phyloP scores from a whole-genome alignment of 2,113 vertebrate genomes.

The Poecilia latipinna region DNA sequence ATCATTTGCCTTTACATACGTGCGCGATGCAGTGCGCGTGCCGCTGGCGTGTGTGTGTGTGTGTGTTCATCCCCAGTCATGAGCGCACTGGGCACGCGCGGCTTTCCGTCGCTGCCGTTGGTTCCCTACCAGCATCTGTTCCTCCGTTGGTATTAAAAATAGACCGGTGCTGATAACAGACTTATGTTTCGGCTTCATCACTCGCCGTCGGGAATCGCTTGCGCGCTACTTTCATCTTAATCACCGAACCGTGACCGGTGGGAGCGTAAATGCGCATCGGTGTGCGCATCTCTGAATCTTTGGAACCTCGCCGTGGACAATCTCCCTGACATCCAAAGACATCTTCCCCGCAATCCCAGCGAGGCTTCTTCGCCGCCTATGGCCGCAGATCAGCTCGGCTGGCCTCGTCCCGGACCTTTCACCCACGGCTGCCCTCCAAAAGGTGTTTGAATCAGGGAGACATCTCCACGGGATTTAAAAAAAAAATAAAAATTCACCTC shows the following conservation, averaged over 20 bases:
- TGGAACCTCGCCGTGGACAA: conserved; percentile 67
- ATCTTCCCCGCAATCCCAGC: conserved; percentile 71
- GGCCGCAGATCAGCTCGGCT: conserved; percentile 70
- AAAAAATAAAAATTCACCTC: neutral
- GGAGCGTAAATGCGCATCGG: conserved; percentile 70
- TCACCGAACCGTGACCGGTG: conserved; percentile 45
- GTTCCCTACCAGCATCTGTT: conserved; percentile 61
- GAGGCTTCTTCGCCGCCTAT: conserved; percentile 65
- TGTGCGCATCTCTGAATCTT: conserved; percentile 78
- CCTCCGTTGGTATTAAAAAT: conserved; percentile 53
- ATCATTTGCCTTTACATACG: conserved; percentile 3
- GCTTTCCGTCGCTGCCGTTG: conserved; percentile 49
- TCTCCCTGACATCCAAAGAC: conserved; percentile 71
- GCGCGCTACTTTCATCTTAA: conserved; percentile 62
- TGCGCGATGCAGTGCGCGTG: neutral
- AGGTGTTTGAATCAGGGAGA: conserved; percentile 39
- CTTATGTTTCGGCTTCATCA: conserved; percentile 50
- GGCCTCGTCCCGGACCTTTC: conserved; percentile 60
- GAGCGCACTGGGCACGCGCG: conserved; percentile 70
- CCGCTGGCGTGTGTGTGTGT: neutral
- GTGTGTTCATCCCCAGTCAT: conserved; percentile 41
- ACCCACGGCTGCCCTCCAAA: conserved; percentile 26
- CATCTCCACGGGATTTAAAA: conserved; percentile 7
- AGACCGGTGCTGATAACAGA: conserved; percentile 41
- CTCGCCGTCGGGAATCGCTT: conserved; percentile 44